phyloP scores from a whole-genome alignment of 2,797 vertebrate species.

The Florisuga fusca region DNA sequence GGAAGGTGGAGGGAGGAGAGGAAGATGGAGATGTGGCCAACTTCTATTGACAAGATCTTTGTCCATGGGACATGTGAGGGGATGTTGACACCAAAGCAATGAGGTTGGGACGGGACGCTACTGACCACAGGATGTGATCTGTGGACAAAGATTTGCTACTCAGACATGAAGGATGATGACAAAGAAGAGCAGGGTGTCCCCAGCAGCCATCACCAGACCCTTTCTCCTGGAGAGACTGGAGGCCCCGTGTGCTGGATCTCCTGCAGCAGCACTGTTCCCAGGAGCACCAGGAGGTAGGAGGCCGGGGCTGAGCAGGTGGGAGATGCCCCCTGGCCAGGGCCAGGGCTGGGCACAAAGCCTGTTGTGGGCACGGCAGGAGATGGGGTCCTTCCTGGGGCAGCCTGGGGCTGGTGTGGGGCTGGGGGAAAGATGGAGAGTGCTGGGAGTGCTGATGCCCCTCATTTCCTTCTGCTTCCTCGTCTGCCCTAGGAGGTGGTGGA shows the following conservation, averaged over 20 bases:
- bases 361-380: not conserved
- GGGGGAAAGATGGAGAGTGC: not conserved
- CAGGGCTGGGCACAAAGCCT: not conserved
- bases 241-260: not conserved
- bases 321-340: not conserved
- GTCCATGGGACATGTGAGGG: not conserved
- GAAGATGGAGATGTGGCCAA: fast-evolving
- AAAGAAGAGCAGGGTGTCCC: not conserved
- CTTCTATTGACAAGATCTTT: not conserved
- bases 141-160: not conserved
- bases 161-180: fast-evolving
- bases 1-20: not conserved
- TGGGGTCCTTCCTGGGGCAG: fast-evolving
- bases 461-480: not conserved
- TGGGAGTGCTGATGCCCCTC: fast-evolving
- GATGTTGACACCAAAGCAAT: not conserved
- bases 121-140: fast-evolving
- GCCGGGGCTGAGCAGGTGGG: not conserved
- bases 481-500: not conserved
- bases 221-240: not conserved
- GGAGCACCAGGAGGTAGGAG: not conserved
- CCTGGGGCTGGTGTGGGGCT: not conserved
- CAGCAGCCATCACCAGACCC: fast-evolving
- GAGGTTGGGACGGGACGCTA: not conserved
- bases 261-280: not conserved